Percentiles rank a stretch among this genome's conserved stretches.
Evolutionary conservation across 35 echinoderm and acorn worm species (phyloP).

Genomic region (Heliocidaris tuberculata): DNA sequence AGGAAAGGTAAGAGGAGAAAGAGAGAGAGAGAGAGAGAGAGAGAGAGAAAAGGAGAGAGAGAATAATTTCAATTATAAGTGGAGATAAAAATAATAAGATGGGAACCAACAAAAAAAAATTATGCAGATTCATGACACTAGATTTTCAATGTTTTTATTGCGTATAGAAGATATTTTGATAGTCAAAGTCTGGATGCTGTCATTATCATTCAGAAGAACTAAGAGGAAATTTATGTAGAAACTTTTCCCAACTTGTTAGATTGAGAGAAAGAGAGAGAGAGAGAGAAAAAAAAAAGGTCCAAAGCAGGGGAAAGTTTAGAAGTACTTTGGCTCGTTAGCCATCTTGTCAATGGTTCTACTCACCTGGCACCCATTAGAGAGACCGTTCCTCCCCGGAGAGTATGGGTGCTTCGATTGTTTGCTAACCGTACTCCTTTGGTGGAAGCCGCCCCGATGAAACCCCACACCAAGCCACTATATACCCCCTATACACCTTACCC

Average conservation of each 20-base stretch:
- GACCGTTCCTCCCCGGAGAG: constrained; percentile 21
- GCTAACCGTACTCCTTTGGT: constrained; percentile 41
- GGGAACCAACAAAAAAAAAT: neutral
- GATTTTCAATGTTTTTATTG: too few species aligned
- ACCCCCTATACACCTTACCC: neutral
- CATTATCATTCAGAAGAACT: neutral
- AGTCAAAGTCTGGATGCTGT: too few species aligned
- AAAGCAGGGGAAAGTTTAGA: neutral
- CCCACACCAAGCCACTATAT: constrained; percentile 35
- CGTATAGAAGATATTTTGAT: too few species aligned
- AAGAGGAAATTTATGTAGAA: neutral
- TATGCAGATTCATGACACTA: too few species aligned
- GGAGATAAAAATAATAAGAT: neutral
- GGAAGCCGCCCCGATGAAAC: constrained; percentile 27
- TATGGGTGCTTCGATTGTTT: constrained; percentile 37
- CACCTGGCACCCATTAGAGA: constrained; percentile 39
- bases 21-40: neutral
- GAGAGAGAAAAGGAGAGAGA: neutral
- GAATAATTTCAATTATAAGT: neutral
- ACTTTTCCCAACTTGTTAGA: neutral
- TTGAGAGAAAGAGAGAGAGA: too few species aligned
- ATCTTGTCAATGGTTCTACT: constrained; percentile 3
- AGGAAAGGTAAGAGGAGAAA: neutral
- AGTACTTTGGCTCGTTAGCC: constrained; percentile 32
- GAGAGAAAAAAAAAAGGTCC: neutral